Conservation (phyloP, 2,888 invertebrate genomes). For the Cantharis nigra region DNA sequence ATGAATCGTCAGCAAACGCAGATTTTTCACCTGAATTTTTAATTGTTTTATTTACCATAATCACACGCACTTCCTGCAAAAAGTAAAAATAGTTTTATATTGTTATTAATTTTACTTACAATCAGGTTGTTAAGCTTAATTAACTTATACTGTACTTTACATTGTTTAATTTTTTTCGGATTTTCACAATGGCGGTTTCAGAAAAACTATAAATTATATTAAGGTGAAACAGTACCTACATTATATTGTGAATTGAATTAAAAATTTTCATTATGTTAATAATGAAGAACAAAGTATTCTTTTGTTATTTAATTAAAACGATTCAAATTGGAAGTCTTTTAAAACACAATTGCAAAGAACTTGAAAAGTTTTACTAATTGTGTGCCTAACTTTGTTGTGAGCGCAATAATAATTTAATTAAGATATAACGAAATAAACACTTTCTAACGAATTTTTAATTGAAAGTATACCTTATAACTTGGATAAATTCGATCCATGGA, state of each 20-base stretch:
- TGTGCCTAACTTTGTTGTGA: background rate
- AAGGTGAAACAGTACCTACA: too few relatives aligned
- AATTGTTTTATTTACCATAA: background rate
- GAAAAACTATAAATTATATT: background rate
- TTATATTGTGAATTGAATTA: background rate
- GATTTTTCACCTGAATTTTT: background rate
- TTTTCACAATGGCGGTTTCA: background rate
- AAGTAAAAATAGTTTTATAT: background rate
- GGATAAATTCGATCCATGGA: background rate
- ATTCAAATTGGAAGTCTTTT: background rate
- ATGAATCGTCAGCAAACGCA: background rate
- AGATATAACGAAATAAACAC: background rate
- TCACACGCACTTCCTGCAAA: background rate
- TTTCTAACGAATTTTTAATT: background rate
- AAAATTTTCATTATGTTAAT: background rate
- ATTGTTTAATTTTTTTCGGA: background rate
- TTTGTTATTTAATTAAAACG: background rate
- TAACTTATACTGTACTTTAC: background rate
- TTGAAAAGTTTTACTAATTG: background rate
- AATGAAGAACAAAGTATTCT: background rate
- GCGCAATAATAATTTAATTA: background rate
- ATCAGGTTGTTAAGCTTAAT: background rate
- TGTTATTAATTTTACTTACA: background rate
- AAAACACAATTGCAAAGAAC: background rate
- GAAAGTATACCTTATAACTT: background rate